Evolutionary conservation across 2,113 vertebrate species (phyloP), one percentile per base, ranked within the genome.

Genomic region (Tautogolabrus adspersus): DNA sequence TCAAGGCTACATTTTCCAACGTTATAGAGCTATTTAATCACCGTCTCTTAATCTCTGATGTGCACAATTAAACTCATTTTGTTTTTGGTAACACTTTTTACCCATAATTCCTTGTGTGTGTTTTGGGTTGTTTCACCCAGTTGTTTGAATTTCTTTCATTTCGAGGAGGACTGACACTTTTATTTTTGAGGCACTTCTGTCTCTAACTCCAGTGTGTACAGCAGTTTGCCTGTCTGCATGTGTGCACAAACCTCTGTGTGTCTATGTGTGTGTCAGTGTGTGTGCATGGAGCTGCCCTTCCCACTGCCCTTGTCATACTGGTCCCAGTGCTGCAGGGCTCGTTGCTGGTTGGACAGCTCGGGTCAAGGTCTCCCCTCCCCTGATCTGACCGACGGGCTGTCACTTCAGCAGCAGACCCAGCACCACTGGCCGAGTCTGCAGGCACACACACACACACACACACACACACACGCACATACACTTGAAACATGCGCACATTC

Each of bases 381-480:
- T 85, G 79, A 88, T 90, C 88, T 86, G 89, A 94, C 91, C 89
- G 79, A 91, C 88, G 74, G 91, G 90, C 91, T 93, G 92, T 92
- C 93, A 92, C 79, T 84, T 87, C 90, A 87, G 52, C 80, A 71
- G 61, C 68, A 49, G 78, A 46, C 13, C 23, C 62, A 26, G 42
- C 13, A 79, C 77, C 73, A 49, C 75, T 79, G 86, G 79, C 81
- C 69, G 47, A 55, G 69, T 79, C 84, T 73, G 67, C 77, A 63
- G 77, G 75, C 73, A n/a, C 72, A 68, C 66, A 66, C 77, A 58
- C 49, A 37, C 67, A 56, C 56, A 16, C 38, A 62, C 79, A 67
- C 49, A 55, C 54, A 21, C 55, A 34, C 47, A 44, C 21, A 40
- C 16, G 9, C 23, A 46, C 26, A 62, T 19, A 44, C 49, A 34